Conservation (phyloP, 2,888 invertebrate species). For the Stictocephala bisonia region DNA sequence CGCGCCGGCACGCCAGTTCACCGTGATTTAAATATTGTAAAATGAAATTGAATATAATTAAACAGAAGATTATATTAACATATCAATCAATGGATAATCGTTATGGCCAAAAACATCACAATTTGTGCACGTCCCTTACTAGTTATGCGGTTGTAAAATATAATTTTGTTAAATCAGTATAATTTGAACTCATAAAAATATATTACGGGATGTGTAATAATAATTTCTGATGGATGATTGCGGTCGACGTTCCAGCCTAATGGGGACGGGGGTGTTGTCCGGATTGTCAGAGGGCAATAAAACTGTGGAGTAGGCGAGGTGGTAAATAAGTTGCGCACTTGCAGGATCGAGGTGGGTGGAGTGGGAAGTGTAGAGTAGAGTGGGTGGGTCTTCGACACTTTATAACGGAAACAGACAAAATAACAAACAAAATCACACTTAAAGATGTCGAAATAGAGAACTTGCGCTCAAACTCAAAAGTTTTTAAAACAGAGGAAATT, state of each 20-base stretch:
- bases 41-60: slow-evolving; percentile 48
- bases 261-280: slow-evolving; percentile 29
- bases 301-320: no score
- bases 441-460: no score
- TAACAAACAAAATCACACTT: no score
- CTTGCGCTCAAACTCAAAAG: no score
- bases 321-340: no score
- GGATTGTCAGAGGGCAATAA: no score
- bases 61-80: slow-evolving; percentile 47
- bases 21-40: slow-evolving; percentile 47
- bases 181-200: slow-evolving; percentile 52
- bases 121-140: slow-evolving; percentile 44
- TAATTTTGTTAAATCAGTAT: slow-evolving; percentile 51
- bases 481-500: no score
- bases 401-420: no score
- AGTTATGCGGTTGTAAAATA: slow-evolving; percentile 48
- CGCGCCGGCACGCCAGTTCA: slow-evolving; percentile 14
- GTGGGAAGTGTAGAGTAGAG: no score
- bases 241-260: no score
- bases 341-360: no score
- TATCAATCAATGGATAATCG: slow-evolving; percentile 49
- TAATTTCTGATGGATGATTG: slow-evolving; percentile 28
- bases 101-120: slow-evolving; percentile 45
- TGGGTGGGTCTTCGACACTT: no score
- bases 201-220: slow-evolving; percentile 48